A percentile compares a stretch with the other conserved stretches of the same genome.
Conservation (phyloP, 1,140 invertebrate species). For the Sogatella furcifera region DNA sequence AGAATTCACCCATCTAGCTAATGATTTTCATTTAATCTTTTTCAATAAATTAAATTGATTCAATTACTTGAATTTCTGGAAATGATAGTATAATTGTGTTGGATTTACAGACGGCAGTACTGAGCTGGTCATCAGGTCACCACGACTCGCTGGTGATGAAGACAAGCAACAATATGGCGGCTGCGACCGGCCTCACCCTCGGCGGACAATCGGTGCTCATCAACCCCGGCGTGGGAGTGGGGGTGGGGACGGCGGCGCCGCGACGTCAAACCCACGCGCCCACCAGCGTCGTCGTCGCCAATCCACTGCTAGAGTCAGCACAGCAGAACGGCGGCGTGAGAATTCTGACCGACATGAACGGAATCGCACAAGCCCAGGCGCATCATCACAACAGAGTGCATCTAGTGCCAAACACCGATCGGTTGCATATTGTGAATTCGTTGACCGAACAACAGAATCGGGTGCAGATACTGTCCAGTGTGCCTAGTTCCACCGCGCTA, state of each 20-base stretch:
- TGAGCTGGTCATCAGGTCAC: conserved; percentile 17
- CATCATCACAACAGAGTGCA: conserved; percentile 2
- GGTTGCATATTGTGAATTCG: conserved; percentile 20
- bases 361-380: neutral
- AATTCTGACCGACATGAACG: conserved; percentile 23
- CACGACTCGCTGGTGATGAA: conserved; percentile 23
- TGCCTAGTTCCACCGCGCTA: conserved; percentile 15
- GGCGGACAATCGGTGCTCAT: conserved; percentile 13
- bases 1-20: too few species aligned
- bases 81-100: too few species aligned
- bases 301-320: conserved; percentile 9
- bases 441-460: conserved; percentile 19
- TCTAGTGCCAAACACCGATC: conserved; percentile 8
- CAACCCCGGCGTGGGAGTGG: neutral
- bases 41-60: too few species aligned
- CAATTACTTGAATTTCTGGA: too few species aligned
- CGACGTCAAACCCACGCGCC: conserved; percentile 6
- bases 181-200: neutral
- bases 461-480: conserved; percentile 20
- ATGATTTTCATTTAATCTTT: too few species aligned
- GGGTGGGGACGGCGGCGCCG: neutral
- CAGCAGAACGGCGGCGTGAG: conserved; percentile 22
- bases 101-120: conserved; percentile 24
- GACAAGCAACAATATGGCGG: neutral
- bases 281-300: conserved; percentile 18